Percentiles rank a stretch among this genome's conserved stretches.
phyloP scores from a whole-genome alignment of 2,113 vertebrate species.

The Oreocharis arfaki region DNA sequence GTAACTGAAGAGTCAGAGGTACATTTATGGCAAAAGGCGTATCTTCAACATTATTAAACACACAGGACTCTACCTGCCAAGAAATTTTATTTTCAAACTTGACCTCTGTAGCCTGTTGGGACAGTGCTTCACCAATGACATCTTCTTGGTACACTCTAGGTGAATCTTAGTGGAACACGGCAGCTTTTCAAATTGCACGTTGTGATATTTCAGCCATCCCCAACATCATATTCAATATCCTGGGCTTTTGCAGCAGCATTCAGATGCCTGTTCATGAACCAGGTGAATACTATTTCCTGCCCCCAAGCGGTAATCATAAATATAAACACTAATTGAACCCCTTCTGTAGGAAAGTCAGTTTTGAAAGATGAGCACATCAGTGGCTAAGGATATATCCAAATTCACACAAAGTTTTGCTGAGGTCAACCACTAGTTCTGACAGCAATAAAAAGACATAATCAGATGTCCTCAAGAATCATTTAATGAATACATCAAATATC shows the following conservation, averaged over 20 bases:
- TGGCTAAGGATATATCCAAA: background rate
- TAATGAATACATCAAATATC: background rate
- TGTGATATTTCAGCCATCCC: background rate
- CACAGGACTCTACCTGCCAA: background rate
- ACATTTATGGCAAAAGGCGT: background rate
- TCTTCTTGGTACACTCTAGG: background rate
- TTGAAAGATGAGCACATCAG: background rate
- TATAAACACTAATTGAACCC: background rate
- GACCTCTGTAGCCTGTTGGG: background rate
- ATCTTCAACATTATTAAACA: background rate
- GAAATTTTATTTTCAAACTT: background rate
- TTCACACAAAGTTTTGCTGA: background rate
- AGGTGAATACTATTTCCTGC: background rate
- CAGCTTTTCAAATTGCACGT: background rate
- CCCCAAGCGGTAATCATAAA: background rate
- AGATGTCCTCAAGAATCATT: background rate
- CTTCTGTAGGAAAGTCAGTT: background rate
- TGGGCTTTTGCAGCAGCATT: background rate
- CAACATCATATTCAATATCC: background rate
- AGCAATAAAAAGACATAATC: background rate
- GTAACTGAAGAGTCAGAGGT: background rate
- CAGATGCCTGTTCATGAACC: background rate
- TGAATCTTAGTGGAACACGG: fast-evolving
- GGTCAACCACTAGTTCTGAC: background rate
- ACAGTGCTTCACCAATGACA: background rate